Evolutionary conservation across 2,113 vertebrate genomes (phyloP), one percentile per base, ranked within the genome.

Genomic region (Lipotes vexillifer): DNA sequence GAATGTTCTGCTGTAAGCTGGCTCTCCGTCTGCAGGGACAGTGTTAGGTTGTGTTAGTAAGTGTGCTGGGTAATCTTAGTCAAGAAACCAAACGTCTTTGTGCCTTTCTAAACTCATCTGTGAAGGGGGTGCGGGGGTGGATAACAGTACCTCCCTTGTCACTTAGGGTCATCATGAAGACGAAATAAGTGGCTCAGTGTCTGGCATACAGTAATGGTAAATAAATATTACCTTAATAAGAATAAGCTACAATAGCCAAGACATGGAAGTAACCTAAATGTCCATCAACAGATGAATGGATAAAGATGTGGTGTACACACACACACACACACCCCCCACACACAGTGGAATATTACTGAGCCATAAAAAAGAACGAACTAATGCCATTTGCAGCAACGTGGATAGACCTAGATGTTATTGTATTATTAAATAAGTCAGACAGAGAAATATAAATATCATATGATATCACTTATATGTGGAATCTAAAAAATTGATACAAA

Each of bases 21-120:
- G n/a, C 65, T 78, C 92, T 65, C 93, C 46, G 83, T 78, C 97
- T 61, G 31, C 33, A 88, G 82, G 82, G 88, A 71, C 83, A 59
- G 90, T 87, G 8, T 84, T 71, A 65, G 36, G 31, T 36, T 46
- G 17, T 20, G 7, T 69, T 55, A 33, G 57, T 20, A 23, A 66
- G 25, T 1, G 23, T 20, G 72, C 92, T 59, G 61, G 86, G 88
- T 86, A 68, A 59, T 65, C 68, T 63, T 18, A 8, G 36, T 66
- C 2, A 41, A 66, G 59, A 90, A 59, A 71, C 29, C 8, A 25
- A 46, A 57, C 78, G 10, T 85, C 74, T 72, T 94, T 95, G 74
- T 78, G 72, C 63, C 44, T 92, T 71, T 68, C 29, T 52, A 46
- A 55, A 59, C 52, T 36, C 59, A 49, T 88, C 69, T 77, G 44